Percentiles rank a stretch among this genome's conserved stretches.
phyloP scores from a whole-genome alignment of 2,888 invertebrate species.

The Rhamphomyia laevipes region DNA sequence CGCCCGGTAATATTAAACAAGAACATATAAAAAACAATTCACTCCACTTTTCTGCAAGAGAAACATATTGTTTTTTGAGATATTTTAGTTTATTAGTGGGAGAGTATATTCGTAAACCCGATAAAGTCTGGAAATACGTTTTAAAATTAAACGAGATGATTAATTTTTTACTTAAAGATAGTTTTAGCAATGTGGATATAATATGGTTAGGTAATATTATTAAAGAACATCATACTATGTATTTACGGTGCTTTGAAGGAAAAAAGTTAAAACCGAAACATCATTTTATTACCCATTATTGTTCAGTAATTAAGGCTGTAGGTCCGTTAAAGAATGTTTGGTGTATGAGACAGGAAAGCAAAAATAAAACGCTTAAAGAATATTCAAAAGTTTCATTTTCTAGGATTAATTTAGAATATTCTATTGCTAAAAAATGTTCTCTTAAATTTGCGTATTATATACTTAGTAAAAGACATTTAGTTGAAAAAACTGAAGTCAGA shows the following conservation, averaged over 20 bases:
- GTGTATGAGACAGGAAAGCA: conserved; percentile 10
- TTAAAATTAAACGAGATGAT: conserved; percentile 9
- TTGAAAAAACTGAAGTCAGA: not conserved
- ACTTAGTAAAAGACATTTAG: not conserved
- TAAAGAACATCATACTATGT: conserved; percentile 5
- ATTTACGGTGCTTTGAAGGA: conserved; percentile 5
- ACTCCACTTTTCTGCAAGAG: conserved; percentile 9
- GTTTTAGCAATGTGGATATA: conserved; percentile 7
- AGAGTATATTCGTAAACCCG: conserved; percentile 6
- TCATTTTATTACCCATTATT: conserved; percentile 9
- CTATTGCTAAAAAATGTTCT: conserved; percentile 1
- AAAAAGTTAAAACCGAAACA: conserved; percentile 11
- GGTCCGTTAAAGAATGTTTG: too few relatives aligned
- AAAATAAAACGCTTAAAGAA: conserved; percentile 1
- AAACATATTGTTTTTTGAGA: conserved; percentile 9
- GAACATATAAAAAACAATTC: conserved; percentile 6
- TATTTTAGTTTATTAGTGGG: conserved; percentile 10
- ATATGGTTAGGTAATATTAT: conserved; percentile 6
- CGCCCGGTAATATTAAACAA: conserved; percentile 9
- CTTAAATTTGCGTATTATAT: conserved; percentile 1
- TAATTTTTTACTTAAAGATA: conserved; percentile 8
- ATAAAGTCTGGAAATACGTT: conserved; percentile 8
- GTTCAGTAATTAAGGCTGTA: too few relatives aligned
- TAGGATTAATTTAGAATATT: conserved; percentile 3
- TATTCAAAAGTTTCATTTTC: conserved; percentile 3